phyloP scores from a whole-genome alignment of 2,797 vertebrate species.

The Molossus molossus region DNA sequence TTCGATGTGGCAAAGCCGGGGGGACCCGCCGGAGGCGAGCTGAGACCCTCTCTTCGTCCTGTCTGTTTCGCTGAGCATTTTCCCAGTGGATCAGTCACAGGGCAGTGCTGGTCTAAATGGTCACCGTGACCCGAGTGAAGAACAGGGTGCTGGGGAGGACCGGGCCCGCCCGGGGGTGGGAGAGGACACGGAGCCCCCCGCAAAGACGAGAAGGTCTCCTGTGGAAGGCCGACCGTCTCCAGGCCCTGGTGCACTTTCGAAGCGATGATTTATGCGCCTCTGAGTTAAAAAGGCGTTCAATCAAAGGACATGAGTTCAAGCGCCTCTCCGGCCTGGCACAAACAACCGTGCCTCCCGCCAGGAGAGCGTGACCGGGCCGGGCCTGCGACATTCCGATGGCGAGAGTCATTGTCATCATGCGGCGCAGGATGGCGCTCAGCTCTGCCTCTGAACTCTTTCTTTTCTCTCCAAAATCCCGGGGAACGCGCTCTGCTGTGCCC shows the following conservation, averaged over 20 bases:
- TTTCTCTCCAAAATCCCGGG: background rate
- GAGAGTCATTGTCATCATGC: constrained; percentile 75
- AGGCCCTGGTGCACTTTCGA: background rate
- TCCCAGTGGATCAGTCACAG: too few species aligned
- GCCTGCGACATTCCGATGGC: constrained; percentile 83
- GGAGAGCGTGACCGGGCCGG: constrained; percentile 72
- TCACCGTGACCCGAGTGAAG: too few species aligned
- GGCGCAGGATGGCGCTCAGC: constrained; percentile 73
- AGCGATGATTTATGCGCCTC: constrained; percentile 55
- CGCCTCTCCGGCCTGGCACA: constrained; percentile 83
- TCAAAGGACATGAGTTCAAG: constrained; percentile 79
- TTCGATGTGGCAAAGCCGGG: too few species aligned
- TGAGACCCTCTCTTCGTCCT: too few species aligned
- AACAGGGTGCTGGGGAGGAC: too few species aligned
- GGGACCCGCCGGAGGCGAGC: too few species aligned
- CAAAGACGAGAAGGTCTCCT: too few species aligned
- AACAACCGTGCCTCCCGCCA: constrained; percentile 84
- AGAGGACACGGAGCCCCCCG: too few species aligned
- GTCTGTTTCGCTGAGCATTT: too few species aligned
- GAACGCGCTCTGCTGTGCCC: background rate
- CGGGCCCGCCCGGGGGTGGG: too few species aligned
- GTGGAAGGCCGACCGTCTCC: background rate
- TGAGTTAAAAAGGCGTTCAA: constrained; percentile 67
- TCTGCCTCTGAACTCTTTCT: constrained; percentile 69
- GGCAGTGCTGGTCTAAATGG: too few species aligned